Evolutionary conservation across 2,113 vertebrate species (phyloP).

Genomic region (Cisticola juncidis): DNA sequence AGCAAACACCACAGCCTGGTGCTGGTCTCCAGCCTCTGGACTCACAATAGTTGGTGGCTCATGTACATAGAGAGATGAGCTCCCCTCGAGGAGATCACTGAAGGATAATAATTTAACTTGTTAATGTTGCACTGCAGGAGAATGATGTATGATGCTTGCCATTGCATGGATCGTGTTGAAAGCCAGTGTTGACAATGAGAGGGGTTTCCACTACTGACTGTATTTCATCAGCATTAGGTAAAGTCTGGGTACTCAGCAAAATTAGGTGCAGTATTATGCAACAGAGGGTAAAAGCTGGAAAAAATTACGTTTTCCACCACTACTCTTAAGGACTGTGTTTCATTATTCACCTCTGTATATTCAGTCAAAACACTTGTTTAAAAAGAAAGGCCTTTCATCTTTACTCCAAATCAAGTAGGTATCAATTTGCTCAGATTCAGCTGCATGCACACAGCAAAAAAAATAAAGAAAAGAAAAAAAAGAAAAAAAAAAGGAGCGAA

Average conservation of each 20-base stretch:
- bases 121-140: slow-evolving; percentile 52
- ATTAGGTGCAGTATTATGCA: slow-evolving; percentile 60
- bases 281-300: background rate
- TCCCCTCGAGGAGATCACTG: background rate
- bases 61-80: background rate
- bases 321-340: slow-evolving; percentile 21
- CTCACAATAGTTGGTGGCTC: background rate
- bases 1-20: background rate
- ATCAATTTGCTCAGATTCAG: slow-evolving; percentile 37
- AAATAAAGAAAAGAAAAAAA: background rate
- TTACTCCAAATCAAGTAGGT: slow-evolving; percentile 33
- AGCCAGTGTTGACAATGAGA: slow-evolving; percentile 45
- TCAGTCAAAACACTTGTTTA: background rate
- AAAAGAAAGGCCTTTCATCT: slow-evolving; percentile 14
- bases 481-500: background rate
- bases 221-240: slow-evolving; percentile 63
- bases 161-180: slow-evolving; percentile 60
- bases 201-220: slow-evolving; percentile 24
- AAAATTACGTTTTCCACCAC: background rate
- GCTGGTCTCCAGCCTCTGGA: slow-evolving; percentile 6
- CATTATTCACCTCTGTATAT: slow-evolving; percentile 30
- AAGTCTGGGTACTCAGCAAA: slow-evolving; percentile 49
- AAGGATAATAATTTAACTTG: slow-evolving; percentile 37
- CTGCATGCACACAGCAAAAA: slow-evolving; percentile 35
- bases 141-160: slow-evolving; percentile 54